Percentiles rank a stretch among this genome's conserved stretches.
Evolutionary conservation across 2,888 invertebrate species (phyloP).

Genomic region (Aphelenchoides bicaudatus): DNA sequence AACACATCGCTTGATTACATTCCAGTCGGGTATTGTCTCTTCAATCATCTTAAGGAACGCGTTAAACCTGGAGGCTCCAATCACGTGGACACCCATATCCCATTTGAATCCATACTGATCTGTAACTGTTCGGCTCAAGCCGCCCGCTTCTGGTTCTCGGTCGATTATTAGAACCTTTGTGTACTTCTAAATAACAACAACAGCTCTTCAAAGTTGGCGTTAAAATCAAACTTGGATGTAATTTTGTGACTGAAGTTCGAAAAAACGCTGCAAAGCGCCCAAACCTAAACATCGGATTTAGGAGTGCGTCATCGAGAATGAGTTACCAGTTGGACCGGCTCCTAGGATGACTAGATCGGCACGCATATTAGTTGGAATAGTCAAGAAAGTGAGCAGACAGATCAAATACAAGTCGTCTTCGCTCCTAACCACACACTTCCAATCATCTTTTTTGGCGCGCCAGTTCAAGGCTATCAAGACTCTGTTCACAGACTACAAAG

Average conservation of each 20-base stretch:
- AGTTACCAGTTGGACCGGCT: constrained; percentile 36
- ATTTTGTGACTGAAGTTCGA: constrained; percentile 6
- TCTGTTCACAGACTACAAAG: no score
- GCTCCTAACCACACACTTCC: no score
- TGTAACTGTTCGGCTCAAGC: constrained; percentile 35
- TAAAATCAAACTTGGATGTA: constrained; percentile 22
- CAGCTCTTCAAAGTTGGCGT: no score
- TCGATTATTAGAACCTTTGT: constrained; percentile 29
- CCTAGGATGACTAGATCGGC: constrained; percentile 26
- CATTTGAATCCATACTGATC: constrained; percentile 39
- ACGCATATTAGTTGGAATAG: no score
- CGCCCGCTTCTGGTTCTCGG: constrained; percentile 33
- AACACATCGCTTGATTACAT: constrained; percentile 29
- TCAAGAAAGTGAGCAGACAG: no score
- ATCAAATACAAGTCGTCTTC: no score
- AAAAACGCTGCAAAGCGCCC: constrained; percentile 25
- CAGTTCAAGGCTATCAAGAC: no score
- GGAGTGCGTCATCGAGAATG: no score
- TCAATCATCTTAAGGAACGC: constrained; percentile 5
- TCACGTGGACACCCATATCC: constrained; percentile 42
- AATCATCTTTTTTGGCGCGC: no score
- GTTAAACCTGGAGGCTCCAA: constrained; percentile 23
- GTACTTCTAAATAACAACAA: constrained; percentile 12
- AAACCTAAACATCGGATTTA: no score
- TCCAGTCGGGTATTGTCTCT: constrained; percentile 33